Conservation (phyloP, 2,888 invertebrate species). For the Serripes groenlandicus region DNA sequence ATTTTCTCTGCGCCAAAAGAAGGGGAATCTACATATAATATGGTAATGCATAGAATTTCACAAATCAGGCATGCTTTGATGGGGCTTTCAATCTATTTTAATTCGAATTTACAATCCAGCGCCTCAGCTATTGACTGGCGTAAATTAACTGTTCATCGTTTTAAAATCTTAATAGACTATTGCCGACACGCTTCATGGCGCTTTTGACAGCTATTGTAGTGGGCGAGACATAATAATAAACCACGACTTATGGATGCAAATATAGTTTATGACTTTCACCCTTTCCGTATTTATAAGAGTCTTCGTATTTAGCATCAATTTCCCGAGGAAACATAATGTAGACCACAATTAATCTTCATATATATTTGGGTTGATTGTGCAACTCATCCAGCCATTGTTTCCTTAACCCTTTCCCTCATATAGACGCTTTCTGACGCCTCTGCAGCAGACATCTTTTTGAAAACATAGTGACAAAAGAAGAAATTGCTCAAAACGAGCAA, state of each 20-base stretch:
- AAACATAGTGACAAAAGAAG: too few relatives aligned
- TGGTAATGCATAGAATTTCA: slow-evolving; percentile 24
- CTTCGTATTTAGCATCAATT: too few relatives aligned
- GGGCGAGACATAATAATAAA: slow-evolving; percentile 28
- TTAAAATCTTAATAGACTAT: slow-evolving; percentile 27
- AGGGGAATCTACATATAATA: slow-evolving; percentile 24
- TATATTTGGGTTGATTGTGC: too few relatives aligned
- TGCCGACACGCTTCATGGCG: slow-evolving; percentile 12
- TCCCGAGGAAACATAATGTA: too few relatives aligned
- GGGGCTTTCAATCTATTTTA: slow-evolving; percentile 59
- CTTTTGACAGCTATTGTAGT: slow-evolving; percentile 28
- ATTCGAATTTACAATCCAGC: slow-evolving; percentile 53
- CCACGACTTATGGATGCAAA: slow-evolving; percentile 19
- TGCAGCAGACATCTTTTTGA: too few relatives aligned
- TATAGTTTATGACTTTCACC: slow-evolving; percentile 8
- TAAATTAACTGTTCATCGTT: slow-evolving; percentile 28
- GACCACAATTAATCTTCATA: too few relatives aligned
- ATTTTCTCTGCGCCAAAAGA: slow-evolving; percentile 16
- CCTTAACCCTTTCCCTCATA: too few relatives aligned
- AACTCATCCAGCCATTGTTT: too few relatives aligned
- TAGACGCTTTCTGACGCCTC: too few relatives aligned
- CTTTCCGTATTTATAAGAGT: too few relatives aligned
- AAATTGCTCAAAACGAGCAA: too few relatives aligned
- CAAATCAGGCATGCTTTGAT: slow-evolving; percentile 52
- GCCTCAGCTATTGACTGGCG: slow-evolving; percentile 24